phyloP scores from a whole-genome alignment of 37 sponge, comb jelly and placozoan species.

The Halisarca cf. caerulea region DNA sequence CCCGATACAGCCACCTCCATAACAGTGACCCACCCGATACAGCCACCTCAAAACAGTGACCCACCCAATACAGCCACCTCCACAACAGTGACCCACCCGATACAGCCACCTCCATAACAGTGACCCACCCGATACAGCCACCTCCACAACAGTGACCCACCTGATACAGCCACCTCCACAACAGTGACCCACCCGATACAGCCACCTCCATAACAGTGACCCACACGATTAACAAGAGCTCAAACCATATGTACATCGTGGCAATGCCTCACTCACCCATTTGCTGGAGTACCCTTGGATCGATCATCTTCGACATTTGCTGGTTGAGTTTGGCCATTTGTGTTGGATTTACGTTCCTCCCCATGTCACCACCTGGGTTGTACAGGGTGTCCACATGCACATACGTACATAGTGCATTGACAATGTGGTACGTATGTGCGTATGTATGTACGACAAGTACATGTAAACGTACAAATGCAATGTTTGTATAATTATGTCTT shows the following conservation, averaged over 20 bases:
- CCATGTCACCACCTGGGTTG: slow-evolving; percentile 82
- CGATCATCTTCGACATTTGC: slow-evolving; percentile 97
- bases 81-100: no score
- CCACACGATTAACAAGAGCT: background rate
- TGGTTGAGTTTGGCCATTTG: slow-evolving; percentile 95
- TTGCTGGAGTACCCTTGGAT: slow-evolving; percentile 90
- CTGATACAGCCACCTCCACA: no score
- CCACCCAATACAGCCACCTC: no score
- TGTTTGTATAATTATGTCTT: background rate
- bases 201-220: no score
- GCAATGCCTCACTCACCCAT: slow-evolving; percentile 83
- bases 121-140: no score
- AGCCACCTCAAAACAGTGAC: no score
- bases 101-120: no score
- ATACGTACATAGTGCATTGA: background rate
- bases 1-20: no score
- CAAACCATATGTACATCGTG: background rate
- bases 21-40: no score
- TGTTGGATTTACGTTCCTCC: slow-evolving; percentile 87
- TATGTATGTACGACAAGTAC: background rate
- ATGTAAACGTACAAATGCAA: background rate
- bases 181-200: no score
- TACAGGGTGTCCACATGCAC: background rate
- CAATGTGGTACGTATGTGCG: background rate
- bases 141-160: no score